A percentile compares a stretch with the other conserved stretches of the same genome.
phyloP scores from a whole-genome alignment of 2,113 vertebrate species.

The Varanus komodoensis region DNA sequence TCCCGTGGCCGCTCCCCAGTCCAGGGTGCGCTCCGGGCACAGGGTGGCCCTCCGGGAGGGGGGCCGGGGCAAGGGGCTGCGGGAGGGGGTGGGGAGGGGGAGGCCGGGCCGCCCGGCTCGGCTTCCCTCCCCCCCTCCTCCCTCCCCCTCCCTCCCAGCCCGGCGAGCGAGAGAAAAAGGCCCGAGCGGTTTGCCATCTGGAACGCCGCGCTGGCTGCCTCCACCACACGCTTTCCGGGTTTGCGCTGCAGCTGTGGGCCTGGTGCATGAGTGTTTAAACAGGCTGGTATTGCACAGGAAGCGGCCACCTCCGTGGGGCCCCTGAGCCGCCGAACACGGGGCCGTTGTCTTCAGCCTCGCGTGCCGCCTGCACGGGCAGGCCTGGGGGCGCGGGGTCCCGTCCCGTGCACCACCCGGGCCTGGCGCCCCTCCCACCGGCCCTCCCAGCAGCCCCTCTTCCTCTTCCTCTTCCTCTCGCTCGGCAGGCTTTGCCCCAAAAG shows the following conservation, averaged over 20 bases:
- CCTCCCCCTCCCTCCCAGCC: neutral
- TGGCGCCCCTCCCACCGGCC: neutral
- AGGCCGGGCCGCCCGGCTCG: conserved; percentile 46
- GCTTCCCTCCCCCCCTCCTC: conserved; percentile 1
- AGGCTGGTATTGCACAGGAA: conserved; percentile 88
- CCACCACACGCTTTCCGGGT: conserved; percentile 79
- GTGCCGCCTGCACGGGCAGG: conserved; percentile 55
- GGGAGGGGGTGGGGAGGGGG: neutral
- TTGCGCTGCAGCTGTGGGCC: conserved; percentile 84
- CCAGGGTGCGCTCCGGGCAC: neutral
- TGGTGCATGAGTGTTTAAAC: conserved; percentile 84
- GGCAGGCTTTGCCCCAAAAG: neutral
- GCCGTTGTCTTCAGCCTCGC: conserved; percentile 83
- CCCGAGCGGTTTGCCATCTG: conserved; percentile 73
- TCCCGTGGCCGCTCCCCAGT: neutral
- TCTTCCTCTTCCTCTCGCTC: too few species aligned
- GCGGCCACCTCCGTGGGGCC: conserved; percentile 82
- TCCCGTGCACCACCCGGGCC: neutral
- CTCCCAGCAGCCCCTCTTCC: too few species aligned
- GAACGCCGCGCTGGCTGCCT: conserved; percentile 81
- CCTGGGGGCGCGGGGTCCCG: neutral
- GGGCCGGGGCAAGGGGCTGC: neutral
- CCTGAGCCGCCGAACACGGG: conserved; percentile 81
- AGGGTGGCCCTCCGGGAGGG: neutral
- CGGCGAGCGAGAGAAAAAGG: conserved; percentile 25